Percentiles rank a stretch among this genome's conserved stretches.
These are phyloP conservation scores for Sebastes iracundus DNA, from an alignment of 2,797 vertebrate species.

Conservation along the genomic window DNA sequence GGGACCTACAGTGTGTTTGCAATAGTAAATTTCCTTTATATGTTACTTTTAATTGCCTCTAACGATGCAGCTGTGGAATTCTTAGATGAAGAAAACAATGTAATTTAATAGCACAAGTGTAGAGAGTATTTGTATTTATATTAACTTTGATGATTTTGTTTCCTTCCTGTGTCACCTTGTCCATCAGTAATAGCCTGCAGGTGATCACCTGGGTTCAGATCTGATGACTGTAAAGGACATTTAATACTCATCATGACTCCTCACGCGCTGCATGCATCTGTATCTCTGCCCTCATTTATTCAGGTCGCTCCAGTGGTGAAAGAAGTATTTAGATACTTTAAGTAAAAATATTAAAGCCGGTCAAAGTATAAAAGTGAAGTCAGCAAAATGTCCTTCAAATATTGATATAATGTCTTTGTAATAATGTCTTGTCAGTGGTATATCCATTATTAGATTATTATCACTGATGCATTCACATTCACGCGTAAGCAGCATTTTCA, in stretches of 20 bases:
- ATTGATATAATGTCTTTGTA: neutral
- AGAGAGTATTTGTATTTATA: neutral
- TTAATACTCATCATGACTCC: neutral
- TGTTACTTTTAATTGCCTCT: slow-evolving; percentile 7
- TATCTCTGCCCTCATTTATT: neutral
- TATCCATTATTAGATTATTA: neutral
- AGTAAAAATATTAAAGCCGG: neutral
- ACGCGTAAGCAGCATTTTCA: neutral
- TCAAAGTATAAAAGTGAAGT: neutral
- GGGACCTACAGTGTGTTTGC: slow-evolving; percentile 14
- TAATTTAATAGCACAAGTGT: neutral
- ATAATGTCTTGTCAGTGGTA: neutral
- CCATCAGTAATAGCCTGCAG: neutral
- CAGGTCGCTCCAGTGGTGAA: neutral
- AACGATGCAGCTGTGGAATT: neutral
- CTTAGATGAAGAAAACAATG: neutral
- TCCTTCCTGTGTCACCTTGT: neutral
- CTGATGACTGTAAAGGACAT: neutral
- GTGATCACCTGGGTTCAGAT: neutral
- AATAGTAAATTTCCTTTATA: neutral
- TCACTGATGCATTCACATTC: neutral
- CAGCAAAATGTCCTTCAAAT: neutral
- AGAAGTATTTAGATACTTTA: neutral
- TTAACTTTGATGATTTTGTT: neutral
- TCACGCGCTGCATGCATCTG: neutral